phyloP scores from a whole-genome alignment of 2,113 vertebrate genomes.

The Spizaetus ornatus region DNA sequence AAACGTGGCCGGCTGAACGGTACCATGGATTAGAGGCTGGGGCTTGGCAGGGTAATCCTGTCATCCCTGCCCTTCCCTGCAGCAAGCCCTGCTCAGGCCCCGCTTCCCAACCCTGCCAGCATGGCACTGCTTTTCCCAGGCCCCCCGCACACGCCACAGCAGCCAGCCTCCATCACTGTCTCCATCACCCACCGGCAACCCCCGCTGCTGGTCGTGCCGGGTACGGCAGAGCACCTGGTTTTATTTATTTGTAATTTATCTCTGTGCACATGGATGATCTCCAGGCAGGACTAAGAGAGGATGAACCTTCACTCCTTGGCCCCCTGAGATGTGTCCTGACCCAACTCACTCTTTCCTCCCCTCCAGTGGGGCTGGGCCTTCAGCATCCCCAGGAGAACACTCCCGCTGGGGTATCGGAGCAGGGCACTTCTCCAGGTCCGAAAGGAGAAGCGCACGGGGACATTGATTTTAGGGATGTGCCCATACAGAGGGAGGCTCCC shows the following conservation, averaged over 20 bases:
- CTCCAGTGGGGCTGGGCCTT: neutral
- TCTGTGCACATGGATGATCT: neutral
- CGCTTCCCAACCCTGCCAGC: rapidly evolving
- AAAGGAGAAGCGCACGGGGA: neutral
- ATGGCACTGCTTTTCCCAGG: neutral
- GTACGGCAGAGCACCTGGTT: neutral
- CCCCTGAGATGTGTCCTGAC: neutral
- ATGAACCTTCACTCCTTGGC: neutral
- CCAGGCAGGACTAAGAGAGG: neutral
- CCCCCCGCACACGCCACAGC: rapidly evolving
- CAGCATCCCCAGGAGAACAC: neutral
- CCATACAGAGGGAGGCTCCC: neutral
- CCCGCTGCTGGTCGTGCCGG: rapidly evolving
- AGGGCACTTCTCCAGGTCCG: neutral
- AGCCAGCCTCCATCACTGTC: neutral
- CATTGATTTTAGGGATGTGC: neutral
- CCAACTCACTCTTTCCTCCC: neutral
- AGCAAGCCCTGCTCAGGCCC: neutral
- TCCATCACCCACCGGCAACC: neutral
- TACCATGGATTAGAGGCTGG: neutral
- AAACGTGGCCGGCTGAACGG: neutral
- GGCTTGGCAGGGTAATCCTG: slow-evolving; percentile 31
- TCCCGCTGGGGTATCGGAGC: rapidly evolving
- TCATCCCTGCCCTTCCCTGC: slow-evolving; percentile 35
- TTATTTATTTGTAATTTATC: neutral